Percentiles rank a stretch among this genome's conserved stretches.
Conservation (phyloP, 2,113 vertebrate genomes). For the Eulacestoma nigropectus region DNA sequence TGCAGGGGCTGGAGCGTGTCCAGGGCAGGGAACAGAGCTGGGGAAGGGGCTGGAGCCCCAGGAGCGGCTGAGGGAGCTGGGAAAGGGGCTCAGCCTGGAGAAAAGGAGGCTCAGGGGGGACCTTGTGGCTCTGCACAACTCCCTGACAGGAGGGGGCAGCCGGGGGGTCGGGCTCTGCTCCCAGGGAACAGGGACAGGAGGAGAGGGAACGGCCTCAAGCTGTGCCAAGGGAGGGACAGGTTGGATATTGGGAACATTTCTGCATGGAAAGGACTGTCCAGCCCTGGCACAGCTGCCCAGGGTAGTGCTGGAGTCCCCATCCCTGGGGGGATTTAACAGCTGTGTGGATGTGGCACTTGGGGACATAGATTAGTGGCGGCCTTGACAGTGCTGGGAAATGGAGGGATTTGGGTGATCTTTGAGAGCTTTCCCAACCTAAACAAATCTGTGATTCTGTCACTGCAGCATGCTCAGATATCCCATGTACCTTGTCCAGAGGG, state of each 20-base stretch:
- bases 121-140: not conserved
- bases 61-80: not conserved
- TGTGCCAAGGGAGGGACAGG: not conserved
- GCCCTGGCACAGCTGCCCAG: not conserved
- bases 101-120: not conserved
- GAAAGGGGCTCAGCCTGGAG: not conserved
- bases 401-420: not conserved
- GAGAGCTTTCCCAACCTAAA: not conserved
- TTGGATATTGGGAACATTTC: rapidly evolving
- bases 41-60: not conserved
- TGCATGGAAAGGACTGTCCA: rapidly evolving
- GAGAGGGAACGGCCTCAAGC: not conserved
- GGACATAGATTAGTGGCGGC: not conserved
- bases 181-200: not conserved
- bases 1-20: not conserved
- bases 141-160: not conserved
- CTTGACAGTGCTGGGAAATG: not conserved
- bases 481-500: not conserved
- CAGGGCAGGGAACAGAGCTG: not conserved
- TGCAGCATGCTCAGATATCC: not conserved
- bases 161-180: not conserved
- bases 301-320: not conserved
- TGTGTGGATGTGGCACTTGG: not conserved
- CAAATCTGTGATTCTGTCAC: not conserved
- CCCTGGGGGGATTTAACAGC: not conserved